Conservation (phyloP, 2,888 invertebrate genomes). For the Eilema caniola region DNA sequence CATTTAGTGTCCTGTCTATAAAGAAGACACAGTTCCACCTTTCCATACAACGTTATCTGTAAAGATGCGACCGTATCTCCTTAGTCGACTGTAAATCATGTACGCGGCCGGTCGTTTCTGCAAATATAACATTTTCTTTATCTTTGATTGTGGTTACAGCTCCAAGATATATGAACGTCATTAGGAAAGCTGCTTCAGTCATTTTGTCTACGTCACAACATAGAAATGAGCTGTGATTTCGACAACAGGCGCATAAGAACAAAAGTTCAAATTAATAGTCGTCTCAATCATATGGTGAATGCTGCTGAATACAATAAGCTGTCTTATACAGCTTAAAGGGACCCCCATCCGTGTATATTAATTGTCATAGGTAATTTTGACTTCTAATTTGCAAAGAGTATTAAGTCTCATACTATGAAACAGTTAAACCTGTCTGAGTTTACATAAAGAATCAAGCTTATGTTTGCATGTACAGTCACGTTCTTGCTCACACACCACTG, state of each 20-base stretch:
- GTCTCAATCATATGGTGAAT: neutral
- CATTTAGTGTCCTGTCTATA: slow-evolving; percentile 52
- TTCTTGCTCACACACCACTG: too few species aligned
- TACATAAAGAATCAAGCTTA: neutral
- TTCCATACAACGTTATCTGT: too few species aligned
- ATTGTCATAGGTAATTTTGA: neutral
- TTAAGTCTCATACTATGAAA: neutral
- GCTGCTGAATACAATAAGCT: neutral
- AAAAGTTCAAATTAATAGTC: slow-evolving; percentile 4
- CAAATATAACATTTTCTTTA: slow-evolving; percentile 50
- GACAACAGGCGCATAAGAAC: slow-evolving; percentile 2
- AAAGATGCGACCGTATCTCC: too few species aligned
- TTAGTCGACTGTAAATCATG: too few species aligned
- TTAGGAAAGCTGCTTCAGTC: slow-evolving; percentile 13
- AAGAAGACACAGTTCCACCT: too few species aligned
- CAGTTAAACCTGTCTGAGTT: neutral
- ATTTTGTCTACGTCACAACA: slow-evolving; percentile 15
- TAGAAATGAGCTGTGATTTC: slow-evolving; percentile 4
- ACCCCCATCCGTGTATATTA: neutral
- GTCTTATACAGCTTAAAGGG: neutral
- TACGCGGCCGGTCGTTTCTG: slow-evolving; percentile 40
- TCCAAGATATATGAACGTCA: slow-evolving; percentile 22
- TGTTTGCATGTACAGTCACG: neutral
- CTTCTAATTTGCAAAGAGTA: neutral
- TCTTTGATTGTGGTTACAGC: slow-evolving; percentile 43